Conservation (phyloP, 2,113 vertebrate species). For the Salvelinus alpinus region DNA sequence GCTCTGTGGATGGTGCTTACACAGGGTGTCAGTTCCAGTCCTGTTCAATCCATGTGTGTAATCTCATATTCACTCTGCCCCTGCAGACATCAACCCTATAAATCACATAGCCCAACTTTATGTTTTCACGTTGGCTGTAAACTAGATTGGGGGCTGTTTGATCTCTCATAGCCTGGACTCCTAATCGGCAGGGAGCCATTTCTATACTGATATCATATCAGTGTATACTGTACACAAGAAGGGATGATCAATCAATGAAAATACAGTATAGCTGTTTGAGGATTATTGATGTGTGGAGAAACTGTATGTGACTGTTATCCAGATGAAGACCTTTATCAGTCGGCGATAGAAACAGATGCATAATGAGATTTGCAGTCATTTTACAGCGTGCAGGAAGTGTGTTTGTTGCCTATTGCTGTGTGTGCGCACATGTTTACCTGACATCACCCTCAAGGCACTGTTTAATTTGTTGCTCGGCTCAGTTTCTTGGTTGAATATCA, state of each 20-base stretch:
- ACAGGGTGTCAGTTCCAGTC: conserved; percentile 48
- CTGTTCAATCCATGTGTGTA: conserved; percentile 50
- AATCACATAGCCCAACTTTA: conserved; percentile 55
- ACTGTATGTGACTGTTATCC: too few relatives aligned
- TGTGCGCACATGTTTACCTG: neutral
- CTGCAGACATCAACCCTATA: conserved; percentile 52
- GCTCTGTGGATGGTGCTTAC: conserved; percentile 57
- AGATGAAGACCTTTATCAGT: too few relatives aligned
- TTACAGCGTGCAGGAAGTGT: neutral
- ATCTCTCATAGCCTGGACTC: conserved; percentile 16
- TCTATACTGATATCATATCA: conserved; percentile 5
- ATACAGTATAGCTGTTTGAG: too few relatives aligned
- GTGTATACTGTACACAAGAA: conserved; percentile 1
- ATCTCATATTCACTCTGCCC: conserved; percentile 56
- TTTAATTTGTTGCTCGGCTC: neutral
- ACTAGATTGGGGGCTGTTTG: conserved; percentile 35
- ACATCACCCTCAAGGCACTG: too few relatives aligned
- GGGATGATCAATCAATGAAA: neutral
- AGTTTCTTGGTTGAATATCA: neutral
- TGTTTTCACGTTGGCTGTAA: conserved; percentile 30
- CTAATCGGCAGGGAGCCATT: conserved; percentile 17
- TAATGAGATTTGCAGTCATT: neutral
- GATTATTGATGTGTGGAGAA: too few relatives aligned
- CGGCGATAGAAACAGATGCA: neutral
- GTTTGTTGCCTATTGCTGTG: neutral